These are phyloP conservation scores for Conomelus anceps DNA, from an alignment of 2,888 invertebrate genomes.

Conservation along the genomic window DNA sequence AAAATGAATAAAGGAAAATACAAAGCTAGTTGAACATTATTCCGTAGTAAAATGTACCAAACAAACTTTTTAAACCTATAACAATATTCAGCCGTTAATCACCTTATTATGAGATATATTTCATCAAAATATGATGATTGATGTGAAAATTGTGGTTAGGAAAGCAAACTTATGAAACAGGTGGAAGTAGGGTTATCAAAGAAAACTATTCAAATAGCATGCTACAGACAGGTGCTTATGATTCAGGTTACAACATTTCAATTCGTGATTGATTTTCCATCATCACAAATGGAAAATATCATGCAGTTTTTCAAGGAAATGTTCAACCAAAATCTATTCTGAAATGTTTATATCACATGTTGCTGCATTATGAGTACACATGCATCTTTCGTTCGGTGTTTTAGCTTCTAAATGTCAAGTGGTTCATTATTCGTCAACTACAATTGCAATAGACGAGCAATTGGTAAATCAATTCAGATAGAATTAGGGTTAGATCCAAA, in stretches of 20 bases:
- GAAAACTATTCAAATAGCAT: too few relatives aligned
- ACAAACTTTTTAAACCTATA: too few relatives aligned
- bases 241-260: too few relatives aligned
- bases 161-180: background rate
- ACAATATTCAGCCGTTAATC: background rate
- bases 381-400: background rate
- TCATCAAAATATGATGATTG: background rate
- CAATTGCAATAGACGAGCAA: background rate
- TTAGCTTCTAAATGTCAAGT: background rate
- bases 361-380: background rate
- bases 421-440: background rate
- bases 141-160: background rate
- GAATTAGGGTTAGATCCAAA: background rate
- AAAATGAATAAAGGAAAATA: too few relatives aligned
- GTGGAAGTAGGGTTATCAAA: background rate
- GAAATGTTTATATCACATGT: background rate
- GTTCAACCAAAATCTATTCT: too few relatives aligned
- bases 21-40: too few relatives aligned
- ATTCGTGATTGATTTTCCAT: too few relatives aligned
- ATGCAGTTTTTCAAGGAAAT: too few relatives aligned
- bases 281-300: too few relatives aligned
- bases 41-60: too few relatives aligned
- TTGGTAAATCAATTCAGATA: background rate
- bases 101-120: background rate
- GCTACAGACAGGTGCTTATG: too few relatives aligned